Percentiles rank a stretch among this genome's conserved stretches.
Evolutionary conservation across 2,113 vertebrate species (phyloP).

Genomic region (Neotoma lepida): DNA sequence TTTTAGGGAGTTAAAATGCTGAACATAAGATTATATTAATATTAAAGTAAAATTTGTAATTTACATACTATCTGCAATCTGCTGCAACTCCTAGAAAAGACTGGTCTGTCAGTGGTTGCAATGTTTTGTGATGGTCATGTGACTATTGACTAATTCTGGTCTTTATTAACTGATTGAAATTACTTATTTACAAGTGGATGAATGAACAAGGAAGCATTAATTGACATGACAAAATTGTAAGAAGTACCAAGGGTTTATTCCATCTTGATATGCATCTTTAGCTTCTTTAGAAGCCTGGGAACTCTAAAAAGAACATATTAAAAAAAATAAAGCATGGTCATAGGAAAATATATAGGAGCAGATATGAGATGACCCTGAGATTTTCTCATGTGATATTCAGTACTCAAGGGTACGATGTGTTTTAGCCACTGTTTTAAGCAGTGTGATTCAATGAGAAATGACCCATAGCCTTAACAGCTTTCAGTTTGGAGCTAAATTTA

Average conservation of each 20-base stretch:
- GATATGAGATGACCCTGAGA: neutral
- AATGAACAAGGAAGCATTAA: neutral
- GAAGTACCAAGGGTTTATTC: neutral
- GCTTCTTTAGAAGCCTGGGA: neutral
- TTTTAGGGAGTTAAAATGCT: neutral
- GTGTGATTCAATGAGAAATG: neutral
- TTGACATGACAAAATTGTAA: neutral
- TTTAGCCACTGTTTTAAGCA: neutral
- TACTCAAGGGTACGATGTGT: neutral
- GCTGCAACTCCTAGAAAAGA: neutral
- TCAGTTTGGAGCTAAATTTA: neutral
- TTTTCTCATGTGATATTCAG: neutral
- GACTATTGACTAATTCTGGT: neutral
- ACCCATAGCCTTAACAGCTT: neutral
- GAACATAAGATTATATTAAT: neutral
- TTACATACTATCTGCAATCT: neutral
- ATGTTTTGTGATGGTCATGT: neutral
- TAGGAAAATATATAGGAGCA: neutral
- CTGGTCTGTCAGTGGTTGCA: neutral
- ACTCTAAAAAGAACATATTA: neutral
- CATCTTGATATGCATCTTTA: neutral
- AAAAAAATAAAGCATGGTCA: neutral
- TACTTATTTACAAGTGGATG: neutral
- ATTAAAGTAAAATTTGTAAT: neutral
- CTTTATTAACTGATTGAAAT: neutral